phyloP scores from a whole-genome alignment of 2,888 invertebrate genomes.

The Gandaritis pyraliata region DNA sequence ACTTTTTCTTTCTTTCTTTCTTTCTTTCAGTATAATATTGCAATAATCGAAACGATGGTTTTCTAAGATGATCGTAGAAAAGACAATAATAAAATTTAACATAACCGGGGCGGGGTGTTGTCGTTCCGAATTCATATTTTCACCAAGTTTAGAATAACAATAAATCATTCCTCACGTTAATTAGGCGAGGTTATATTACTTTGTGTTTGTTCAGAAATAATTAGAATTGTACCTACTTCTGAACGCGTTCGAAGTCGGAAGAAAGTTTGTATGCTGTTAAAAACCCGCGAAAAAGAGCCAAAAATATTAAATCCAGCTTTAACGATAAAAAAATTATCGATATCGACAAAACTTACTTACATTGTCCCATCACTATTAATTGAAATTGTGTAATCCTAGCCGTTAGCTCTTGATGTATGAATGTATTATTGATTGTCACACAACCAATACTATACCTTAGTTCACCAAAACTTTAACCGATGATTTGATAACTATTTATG shows the following conservation, averaged over 20 bases:
- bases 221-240: slow-evolving; percentile 13
- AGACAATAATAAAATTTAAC: neutral
- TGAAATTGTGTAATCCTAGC: slow-evolving; percentile 64
- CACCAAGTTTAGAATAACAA: slow-evolving; percentile 39
- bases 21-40: too few species aligned
- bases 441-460: slow-evolving; percentile 30
- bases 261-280: too few species aligned
- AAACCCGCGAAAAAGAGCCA: too few species aligned
- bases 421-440: slow-evolving; percentile 67
- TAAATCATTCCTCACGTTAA: slow-evolving; percentile 38
- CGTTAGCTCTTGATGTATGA: slow-evolving; percentile 69
- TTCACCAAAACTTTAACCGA: slow-evolving; percentile 4
- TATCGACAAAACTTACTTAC: slow-evolving; percentile 9
- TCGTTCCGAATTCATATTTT: slow-evolving; percentile 37
- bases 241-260: too few species aligned
- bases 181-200: slow-evolving; percentile 43
- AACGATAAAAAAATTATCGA: neutral
- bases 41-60: too few species aligned
- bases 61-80: too few species aligned
- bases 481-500: neutral
- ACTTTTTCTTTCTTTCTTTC: too few species aligned
- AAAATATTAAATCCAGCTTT: slow-evolving; percentile 3
- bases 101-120: slow-evolving; percentile 2
- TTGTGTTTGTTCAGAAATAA: slow-evolving; percentile 26
- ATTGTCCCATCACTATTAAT: slow-evolving; percentile 52